These are phyloP conservation scores for Oriolus oriolus DNA, from an alignment of 2,113 vertebrate genomes.

Conservation along the genomic window DNA sequence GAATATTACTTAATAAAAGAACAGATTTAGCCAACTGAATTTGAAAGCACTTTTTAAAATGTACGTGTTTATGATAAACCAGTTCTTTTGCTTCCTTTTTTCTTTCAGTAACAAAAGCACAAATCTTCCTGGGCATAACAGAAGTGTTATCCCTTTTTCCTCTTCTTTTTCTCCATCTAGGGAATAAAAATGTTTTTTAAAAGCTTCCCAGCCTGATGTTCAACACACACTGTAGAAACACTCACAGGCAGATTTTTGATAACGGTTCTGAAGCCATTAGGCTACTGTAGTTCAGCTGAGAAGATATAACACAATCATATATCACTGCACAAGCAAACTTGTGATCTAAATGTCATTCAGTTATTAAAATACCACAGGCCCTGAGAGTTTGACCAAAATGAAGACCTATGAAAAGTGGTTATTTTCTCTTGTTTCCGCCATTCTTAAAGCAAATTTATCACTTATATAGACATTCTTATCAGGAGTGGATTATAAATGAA, in stretches of 20 bases:
- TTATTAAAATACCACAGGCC: constrained; percentile 22
- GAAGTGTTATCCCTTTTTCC: background rate
- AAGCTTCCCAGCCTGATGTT: background rate
- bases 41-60: background rate
- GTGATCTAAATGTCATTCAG: constrained; percentile 25
- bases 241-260: background rate
- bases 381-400: background rate
- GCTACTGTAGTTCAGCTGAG: background rate
- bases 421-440: background rate
- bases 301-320: background rate
- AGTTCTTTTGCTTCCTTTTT: background rate
- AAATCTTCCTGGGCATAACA: background rate
- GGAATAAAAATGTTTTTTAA: background rate
- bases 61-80: background rate
- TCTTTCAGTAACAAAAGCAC: background rate
- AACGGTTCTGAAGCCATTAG: constrained; percentile 1
- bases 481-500: background rate
- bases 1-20: background rate
- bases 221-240: background rate
- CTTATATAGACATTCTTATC: background rate
- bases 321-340: background rate
- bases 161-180: background rate
- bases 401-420: background rate
- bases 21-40: background rate
- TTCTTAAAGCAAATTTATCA: background rate